These are phyloP conservation scores for Sarcophilus harrisii DNA, from an alignment of 2,797 vertebrate genomes.

Conservation along the genomic window DNA sequence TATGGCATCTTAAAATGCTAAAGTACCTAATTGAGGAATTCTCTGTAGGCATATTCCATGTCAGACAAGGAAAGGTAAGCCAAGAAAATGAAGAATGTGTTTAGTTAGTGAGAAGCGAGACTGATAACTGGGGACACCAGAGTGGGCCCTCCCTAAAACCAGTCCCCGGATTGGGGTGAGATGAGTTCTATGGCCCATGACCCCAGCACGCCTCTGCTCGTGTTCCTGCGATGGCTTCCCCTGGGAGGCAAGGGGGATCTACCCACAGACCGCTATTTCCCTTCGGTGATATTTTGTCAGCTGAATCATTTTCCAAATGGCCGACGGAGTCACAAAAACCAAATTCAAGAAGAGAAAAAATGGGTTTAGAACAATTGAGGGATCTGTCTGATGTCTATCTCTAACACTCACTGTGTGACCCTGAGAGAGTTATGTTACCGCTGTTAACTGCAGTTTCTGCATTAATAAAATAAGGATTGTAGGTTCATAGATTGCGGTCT, in stretches of 20 bases:
- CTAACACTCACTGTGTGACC: not conserved
- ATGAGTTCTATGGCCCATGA: conserved; percentile 37
- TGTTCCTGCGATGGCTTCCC: conserved; percentile 21
- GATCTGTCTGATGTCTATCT: not conserved
- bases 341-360: conserved; percentile 34
- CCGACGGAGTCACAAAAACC: conserved; percentile 31
- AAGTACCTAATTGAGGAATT: not conserved
- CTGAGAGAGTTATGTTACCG: not conserved
- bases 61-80: conserved; percentile 54
- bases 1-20: conserved; percentile 44
- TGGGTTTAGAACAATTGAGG: not conserved
- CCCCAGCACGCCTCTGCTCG: conserved; percentile 1
- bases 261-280: not conserved
- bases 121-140: conserved; percentile 31
- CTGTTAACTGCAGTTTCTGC: not conserved
- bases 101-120: conserved; percentile 50
- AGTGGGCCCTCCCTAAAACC: conserved; percentile 15
- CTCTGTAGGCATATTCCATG: not conserved
- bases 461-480: not conserved
- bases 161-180: not conserved
- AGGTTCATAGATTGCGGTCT: not conserved
- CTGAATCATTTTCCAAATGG: conserved; percentile 21
- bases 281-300: conserved; percentile 37
- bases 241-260: conserved; percentile 1
- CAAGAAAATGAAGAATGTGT: conserved; percentile 35